A percentile compares a stretch with the other conserved stretches of the same genome.
phyloP scores from a whole-genome alignment of 2,888 invertebrate genomes.

The Sussaba pulchella region DNA sequence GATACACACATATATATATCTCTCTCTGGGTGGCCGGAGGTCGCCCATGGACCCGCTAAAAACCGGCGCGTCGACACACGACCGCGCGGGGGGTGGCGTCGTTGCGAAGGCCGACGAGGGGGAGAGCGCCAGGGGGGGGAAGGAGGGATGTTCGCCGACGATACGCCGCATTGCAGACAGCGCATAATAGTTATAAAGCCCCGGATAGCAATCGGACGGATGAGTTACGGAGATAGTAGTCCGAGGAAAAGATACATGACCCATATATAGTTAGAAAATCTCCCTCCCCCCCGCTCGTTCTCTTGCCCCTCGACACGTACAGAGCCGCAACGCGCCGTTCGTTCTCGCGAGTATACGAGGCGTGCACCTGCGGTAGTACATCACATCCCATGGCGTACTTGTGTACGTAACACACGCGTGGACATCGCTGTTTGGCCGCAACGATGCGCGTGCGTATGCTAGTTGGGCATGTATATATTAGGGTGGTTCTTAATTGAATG shows the following conservation, averaged over 20 bases:
- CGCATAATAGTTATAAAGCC: constrained; percentile 58
- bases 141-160: neutral
- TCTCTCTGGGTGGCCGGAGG: too few relatives aligned
- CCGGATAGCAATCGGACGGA: constrained; percentile 63
- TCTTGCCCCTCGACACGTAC: too few relatives aligned
- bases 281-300: neutral
- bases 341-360: constrained; percentile 27
- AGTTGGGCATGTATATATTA: too few relatives aligned
- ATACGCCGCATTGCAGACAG: constrained; percentile 39
- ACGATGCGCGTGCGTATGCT: constrained; percentile 8
- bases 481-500: too few relatives aligned
- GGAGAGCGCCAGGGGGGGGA: too few relatives aligned
- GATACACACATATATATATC: too few relatives aligned
- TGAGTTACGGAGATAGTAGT: constrained; percentile 63
- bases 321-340: neutral
- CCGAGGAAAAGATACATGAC: constrained; percentile 64
- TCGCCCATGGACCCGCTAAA: too few relatives aligned
- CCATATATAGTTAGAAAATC: constrained; percentile 59
- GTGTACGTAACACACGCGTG: constrained; percentile 28
- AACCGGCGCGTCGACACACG: too few relatives aligned
- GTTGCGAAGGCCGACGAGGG: too few relatives aligned
- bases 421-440: too few relatives aligned
- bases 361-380: constrained; percentile 67
- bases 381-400: constrained; percentile 39
- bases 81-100: too few relatives aligned